Base-by-base conservation (phyloP, 1,140 invertebrate genomes). In the Aphis craccivora region DNA sequence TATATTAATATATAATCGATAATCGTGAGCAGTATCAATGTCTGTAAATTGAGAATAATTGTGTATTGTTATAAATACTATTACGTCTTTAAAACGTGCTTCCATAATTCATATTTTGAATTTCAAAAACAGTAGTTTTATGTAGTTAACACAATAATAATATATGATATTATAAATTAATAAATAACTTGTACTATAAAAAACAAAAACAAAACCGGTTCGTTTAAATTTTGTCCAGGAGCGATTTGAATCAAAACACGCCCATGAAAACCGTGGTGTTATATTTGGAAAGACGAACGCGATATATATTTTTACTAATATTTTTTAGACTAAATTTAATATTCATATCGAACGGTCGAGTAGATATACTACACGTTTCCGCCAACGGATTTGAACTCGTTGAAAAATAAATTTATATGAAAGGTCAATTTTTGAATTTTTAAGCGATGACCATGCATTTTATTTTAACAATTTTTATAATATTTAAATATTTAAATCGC, bases 181-280 rank as follows among this genome's bases (percentile, higher is more conserved):
- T 45, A 45, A 45, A 45, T 45, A 45, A 45, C 22, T 22, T 53
- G 22, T 53, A 67, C 30, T 67, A 67, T 67, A 14, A 30, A 67
- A n/a, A 67, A 67, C 30, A 67, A 67, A 76, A 76, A 76, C 60
- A n/a, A 76, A 76, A 76, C 60, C 60, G 60, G 60, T 76, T 76
- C 18, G 60, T n/a, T 76, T 35, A 67, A 67, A 67, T 67, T 30
- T 9, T 67, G 9, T 67, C 30, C 30, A 67, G 30, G 60, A 67
- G 60, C 60, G 4, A 5, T 76, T 76, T n/a, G 11, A 76, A 11
- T 67, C 11, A 30, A 14, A 67, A 67, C 60, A 67, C 60, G 60
- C 60, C 60, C 60, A 76, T 35, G 30, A n/a, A 18, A 18, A n/a
- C 30, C 60, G 14, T 8, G 5, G 60, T 76, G 60, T 76, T 76